phyloP scores from a whole-genome alignment of 2,797 vertebrate genomes.

The Pangasius djambal region DNA sequence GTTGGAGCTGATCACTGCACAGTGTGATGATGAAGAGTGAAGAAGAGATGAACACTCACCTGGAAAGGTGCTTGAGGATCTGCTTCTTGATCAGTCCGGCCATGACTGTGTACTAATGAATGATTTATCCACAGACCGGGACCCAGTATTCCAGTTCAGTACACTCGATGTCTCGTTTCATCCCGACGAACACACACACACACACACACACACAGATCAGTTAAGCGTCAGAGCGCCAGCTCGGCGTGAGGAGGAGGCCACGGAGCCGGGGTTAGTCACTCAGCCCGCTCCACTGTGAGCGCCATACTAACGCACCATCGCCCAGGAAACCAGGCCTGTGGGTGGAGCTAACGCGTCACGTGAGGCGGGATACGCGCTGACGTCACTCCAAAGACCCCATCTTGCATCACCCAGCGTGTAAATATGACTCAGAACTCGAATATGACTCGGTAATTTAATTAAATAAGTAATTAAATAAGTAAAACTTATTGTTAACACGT shows the following conservation, averaged over 20 bases:
- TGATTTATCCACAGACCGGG: slow-evolving; percentile 54
- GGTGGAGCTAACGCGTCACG: slow-evolving; percentile 1
- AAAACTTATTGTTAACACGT: not conserved
- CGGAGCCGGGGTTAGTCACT: not conserved
- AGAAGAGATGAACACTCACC: slow-evolving; percentile 68
- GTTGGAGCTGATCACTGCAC: not conserved
- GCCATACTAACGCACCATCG: slow-evolving; percentile 9
- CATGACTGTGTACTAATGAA: slow-evolving; percentile 65
- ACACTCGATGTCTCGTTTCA: not conserved
- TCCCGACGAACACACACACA: not conserved
- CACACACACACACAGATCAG: not conserved
- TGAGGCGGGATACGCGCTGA: not conserved
- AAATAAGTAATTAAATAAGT: not conserved
- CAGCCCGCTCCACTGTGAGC: not conserved
- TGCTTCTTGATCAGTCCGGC: slow-evolving; percentile 85
- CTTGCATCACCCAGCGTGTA: no score
- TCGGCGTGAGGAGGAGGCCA: no score
- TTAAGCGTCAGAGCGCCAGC: no score
- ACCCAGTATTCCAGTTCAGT: slow-evolving; percentile 24
- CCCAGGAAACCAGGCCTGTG: slow-evolving; percentile 23
- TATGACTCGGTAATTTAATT: no score
- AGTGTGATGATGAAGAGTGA: not conserved
- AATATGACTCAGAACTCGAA: not conserved
- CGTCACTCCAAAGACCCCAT: not conserved
- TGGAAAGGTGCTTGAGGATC: slow-evolving; percentile 85